Percentiles rank a stretch among this genome's conserved stretches.
These are phyloP conservation scores for Porites divaricata DNA, from an alignment of 92 coral and sea anemone species.

Conservation along the genomic window DNA sequence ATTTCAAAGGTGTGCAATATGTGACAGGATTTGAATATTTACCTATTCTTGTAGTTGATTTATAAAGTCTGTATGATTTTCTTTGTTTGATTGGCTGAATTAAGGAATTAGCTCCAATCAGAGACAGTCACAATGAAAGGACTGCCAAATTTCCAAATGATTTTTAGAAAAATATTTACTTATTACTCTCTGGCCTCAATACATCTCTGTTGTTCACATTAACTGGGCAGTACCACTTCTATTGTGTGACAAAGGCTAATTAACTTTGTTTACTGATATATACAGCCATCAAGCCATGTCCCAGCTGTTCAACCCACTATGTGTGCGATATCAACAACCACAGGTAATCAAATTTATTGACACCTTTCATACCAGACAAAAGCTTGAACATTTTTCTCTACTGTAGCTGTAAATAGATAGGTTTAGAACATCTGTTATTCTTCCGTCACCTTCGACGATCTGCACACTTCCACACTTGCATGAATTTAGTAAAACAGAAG, in stretches of 20 bases:
- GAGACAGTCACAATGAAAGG: constrained; percentile 28
- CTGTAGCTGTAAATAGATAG: constrained; percentile 19
- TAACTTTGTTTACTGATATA: constrained; percentile 15
- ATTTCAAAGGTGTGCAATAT: constrained; percentile 27
- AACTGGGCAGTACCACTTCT: constrained; percentile 23
- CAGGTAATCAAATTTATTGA: constrained; percentile 28
- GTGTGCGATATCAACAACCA: background rate
- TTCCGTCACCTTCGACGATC: constrained; percentile 10
- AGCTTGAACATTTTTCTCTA: constrained; percentile 5
- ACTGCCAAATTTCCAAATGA: constrained; percentile 8
- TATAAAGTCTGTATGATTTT: constrained; percentile 7
- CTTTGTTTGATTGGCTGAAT: constrained; percentile 38
- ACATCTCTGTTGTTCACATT: constrained; percentile 8
- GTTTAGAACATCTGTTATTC: constrained; percentile 19
- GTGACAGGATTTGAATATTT: no score
- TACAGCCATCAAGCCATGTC: constrained; percentile 26
- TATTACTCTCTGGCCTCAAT: constrained; percentile 17
- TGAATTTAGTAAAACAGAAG: constrained; percentile 18
- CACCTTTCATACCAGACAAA: constrained; percentile 18
- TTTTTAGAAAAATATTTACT: constrained; percentile 5
- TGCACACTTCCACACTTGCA: constrained; percentile 30
- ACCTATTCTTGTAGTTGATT: background rate
- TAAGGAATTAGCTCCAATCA: constrained; percentile 23
- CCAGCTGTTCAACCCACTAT: background rate
- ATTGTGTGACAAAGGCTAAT: constrained; percentile 16